Evolutionary conservation across 2,888 invertebrate species (phyloP), one percentile per base, ranked within the genome.

Genomic region (Lasioglossum calceatum): DNA sequence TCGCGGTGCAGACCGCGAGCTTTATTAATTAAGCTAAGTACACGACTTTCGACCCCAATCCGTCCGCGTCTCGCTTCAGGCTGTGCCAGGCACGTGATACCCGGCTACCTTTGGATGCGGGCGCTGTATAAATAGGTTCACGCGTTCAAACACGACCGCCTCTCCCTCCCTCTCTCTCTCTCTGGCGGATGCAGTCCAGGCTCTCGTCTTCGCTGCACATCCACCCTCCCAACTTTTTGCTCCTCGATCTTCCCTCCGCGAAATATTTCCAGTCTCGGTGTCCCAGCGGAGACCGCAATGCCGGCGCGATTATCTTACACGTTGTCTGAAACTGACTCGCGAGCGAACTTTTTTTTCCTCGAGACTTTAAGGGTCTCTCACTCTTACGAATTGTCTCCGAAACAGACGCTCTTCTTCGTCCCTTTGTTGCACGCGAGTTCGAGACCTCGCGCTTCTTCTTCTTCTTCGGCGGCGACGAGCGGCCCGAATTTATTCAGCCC

Each of bases 21-120:
- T 86, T 86, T 87, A 88, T 89, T 89, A 89, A 89, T 89, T 89
- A 89, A 89, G 87, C 82, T 89, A 89, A 89, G 89, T 89, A 89
- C 80, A 84, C 82, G 88, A 88, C 88, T 89, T 88, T 88, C 84
- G 87, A 89, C 88, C 89, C 75, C 84, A 77, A 89, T 89, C 76
- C 79, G 84, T 86, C 84, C 71, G 72, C 64, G 72, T 50, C 72
- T 79, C 70, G 84, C 84, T 79, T 77, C 84, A 72, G 74, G 74
- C 64, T 39, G 77, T 75, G 81, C 54, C 61, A 14, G 74, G 54
- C 84, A 78, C 79, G 78, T 84, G 83, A 80, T 79, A 61, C 54
- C 44, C 64, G 74, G 77, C 16, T 67, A 88, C 79, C 77, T 82
- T 81, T 81, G 19, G 84, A 84, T 54, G 64, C 64, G 84, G 72